These are phyloP conservation scores for Drosophila rufa DNA, from an alignment of 1,140 invertebrate species.

Conservation along the genomic window DNA sequence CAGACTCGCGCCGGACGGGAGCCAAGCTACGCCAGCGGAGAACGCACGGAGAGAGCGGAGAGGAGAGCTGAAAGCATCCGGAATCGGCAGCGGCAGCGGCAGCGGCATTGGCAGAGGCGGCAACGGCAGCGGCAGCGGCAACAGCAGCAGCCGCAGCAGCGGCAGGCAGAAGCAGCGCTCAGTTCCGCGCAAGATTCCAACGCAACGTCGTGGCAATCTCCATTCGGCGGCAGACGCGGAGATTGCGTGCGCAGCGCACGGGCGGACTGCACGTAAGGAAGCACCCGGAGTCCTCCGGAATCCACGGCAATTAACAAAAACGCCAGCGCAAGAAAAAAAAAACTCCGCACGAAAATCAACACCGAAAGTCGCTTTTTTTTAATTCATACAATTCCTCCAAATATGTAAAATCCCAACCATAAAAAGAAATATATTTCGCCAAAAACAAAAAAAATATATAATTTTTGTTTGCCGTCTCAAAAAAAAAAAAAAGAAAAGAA, in stretches of 20 bases:
- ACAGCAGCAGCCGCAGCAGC: neutral
- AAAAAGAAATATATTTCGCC: neutral
- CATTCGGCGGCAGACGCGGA: constrained; percentile 61
- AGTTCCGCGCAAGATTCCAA: constrained; percentile 76
- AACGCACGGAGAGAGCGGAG: constrained; percentile 33
- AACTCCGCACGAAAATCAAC: constrained; percentile 31
- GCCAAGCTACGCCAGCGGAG: constrained; percentile 34
- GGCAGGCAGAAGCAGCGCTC: constrained; percentile 21
- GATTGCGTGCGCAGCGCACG: constrained; percentile 69
- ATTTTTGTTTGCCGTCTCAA: constrained; percentile 33
- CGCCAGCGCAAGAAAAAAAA: constrained; percentile 23
- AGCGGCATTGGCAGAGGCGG: neutral
- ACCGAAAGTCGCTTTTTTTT: neutral
- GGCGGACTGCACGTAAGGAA: constrained; percentile 50
- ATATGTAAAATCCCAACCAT: neutral
- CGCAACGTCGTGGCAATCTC: constrained; percentile 71
- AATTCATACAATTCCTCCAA: neutral
- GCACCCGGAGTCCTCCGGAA: constrained; percentile 59
- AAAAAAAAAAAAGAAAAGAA: constrained; percentile 27
- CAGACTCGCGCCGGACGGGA: constrained; percentile 32
- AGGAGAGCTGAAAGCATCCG: constrained; percentile 21
- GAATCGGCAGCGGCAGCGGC: neutral
- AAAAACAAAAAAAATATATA: constrained; percentile 11
- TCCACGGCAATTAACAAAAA: constrained; percentile 51
- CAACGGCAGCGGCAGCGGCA: constrained; percentile 3